phyloP scores from a whole-genome alignment of 2,888 invertebrate species.

The Nomada fucata region DNA sequence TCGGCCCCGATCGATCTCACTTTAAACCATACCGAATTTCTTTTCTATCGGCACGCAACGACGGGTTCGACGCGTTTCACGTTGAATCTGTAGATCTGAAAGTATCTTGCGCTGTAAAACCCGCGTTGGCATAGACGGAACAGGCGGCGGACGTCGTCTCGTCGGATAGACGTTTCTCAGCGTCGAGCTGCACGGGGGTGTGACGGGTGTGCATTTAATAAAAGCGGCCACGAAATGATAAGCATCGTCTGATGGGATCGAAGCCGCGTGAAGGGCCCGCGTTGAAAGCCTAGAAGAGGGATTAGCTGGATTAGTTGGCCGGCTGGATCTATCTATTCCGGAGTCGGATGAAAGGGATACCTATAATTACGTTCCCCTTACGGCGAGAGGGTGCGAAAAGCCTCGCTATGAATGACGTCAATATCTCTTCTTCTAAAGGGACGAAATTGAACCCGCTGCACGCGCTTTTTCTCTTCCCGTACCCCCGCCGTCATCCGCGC shows the following conservation, averaged over 20 bases:
- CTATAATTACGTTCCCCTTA: constrained; percentile 76
- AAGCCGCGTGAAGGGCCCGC: constrained; percentile 40
- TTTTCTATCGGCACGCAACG: neutral
- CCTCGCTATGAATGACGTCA: constrained; percentile 72
- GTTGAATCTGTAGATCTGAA: neutral
- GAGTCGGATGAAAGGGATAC: constrained; percentile 70
- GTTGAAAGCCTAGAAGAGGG: constrained; percentile 68
- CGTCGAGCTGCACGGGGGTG: constrained; percentile 21
- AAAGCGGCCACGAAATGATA: constrained; percentile 63
- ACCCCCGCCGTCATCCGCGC: neutral
- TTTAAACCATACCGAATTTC: neutral
- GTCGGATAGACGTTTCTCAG: neutral
- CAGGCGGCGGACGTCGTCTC: neutral
- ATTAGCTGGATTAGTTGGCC: constrained; percentile 71
- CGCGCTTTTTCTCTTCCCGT: constrained; percentile 43
- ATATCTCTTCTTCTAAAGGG: constrained; percentile 74
- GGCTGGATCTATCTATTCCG: constrained; percentile 68
- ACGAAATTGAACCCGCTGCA: constrained; percentile 69
- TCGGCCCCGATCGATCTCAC: neutral
- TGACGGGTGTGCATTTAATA: constrained; percentile 62
- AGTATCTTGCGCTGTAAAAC: neutral
- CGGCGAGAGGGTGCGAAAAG: constrained; percentile 72
- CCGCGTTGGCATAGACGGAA: neutral
- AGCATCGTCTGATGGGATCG: constrained; percentile 58
- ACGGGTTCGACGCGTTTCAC: neutral